Evolutionary conservation across 92 coral and sea anemone species (phyloP).

Genomic region (Meandrina meandrites): DNA sequence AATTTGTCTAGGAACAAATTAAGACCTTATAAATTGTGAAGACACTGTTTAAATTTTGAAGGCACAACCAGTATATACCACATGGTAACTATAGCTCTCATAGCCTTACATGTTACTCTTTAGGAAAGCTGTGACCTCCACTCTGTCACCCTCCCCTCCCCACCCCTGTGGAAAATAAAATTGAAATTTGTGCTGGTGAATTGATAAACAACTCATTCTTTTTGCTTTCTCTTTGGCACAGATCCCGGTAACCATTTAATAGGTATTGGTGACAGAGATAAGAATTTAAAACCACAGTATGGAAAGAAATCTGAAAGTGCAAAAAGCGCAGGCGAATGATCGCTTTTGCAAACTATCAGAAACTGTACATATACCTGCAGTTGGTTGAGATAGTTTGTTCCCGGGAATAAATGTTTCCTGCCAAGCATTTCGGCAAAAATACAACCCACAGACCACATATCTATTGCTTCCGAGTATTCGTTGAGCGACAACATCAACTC

Average conservation of each 20-base stretch:
- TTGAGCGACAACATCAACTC: constrained; percentile 94
- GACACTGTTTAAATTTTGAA: no score
- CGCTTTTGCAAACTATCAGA: constrained; percentile 6
- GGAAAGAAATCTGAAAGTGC: no score
- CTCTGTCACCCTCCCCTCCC: constrained; percentile 1
- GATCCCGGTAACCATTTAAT: neutral
- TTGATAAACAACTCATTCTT: neutral
- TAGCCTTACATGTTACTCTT: neutral
- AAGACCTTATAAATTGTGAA: no score
- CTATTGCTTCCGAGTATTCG: constrained; percentile 94
- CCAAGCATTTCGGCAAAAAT: constrained; percentile 99
- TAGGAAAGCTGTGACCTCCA: neutral
- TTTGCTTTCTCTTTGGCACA: neutral
- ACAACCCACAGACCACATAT: constrained; percentile 99
- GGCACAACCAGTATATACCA: no score
- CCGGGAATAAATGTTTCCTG: constrained; percentile 90
- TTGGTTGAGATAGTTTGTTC: constrained; percentile 94
- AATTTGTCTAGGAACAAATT: no score
- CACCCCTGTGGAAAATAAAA: neutral
- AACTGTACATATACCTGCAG: constrained; percentile 75
- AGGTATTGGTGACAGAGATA: neutral
- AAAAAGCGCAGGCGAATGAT: neutral
- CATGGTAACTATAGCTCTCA: no score
- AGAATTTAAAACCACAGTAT: neutral
- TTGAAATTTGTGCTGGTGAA: neutral